Evolutionary conservation across 2,888 invertebrate species (phyloP), one percentile per base, ranked within the genome.

Genomic region (Julus scanicus): DNA sequence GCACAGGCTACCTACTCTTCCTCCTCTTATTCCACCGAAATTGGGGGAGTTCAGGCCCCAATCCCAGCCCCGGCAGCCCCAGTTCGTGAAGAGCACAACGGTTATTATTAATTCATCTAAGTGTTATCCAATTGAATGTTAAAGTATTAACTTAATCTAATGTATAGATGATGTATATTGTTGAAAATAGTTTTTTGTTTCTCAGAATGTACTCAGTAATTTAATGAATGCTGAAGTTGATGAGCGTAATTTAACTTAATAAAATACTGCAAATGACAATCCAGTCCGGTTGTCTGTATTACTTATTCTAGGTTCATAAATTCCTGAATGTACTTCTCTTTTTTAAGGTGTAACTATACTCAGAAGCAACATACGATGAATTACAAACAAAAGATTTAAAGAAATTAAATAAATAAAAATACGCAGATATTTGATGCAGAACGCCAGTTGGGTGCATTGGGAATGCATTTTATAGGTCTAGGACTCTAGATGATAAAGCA

Each of bases 41-140:
- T 88, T 88, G 88, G 88, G 84, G 88, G 84, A 17, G 71, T 49
- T 20, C 86, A 53, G 29, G 86, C 53, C 9, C 49, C 80, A 1
- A 13, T 80, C 80, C 37, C 80, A 20, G 80, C 80, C 80, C 80
- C 80, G 13, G 80, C 80, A 37, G 80, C 80, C 11, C 80, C 80
- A 3, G 80, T 37, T 20, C 80, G 29, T 80, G 80, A 80, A 20
- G 29, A 80, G 37, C 29, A 29, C 80, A 80, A 80, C 4, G 80
- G 80, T 13, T 80, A 80, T 20, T 80, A 80, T 80, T 80, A 80
- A 11, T 2, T 8, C 13, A 37, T 29, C 80, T 20, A 13, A 0
- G 4, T 37, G 20, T 80, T 20, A 5, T 80, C 5, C 29, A 20
- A 80, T 29, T 80, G 29, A 71, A 4, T 15, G 11, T 13, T 2